phyloP scores from a whole-genome alignment of 2,888 invertebrate genomes.

The Platerodrilus igneus region DNA sequence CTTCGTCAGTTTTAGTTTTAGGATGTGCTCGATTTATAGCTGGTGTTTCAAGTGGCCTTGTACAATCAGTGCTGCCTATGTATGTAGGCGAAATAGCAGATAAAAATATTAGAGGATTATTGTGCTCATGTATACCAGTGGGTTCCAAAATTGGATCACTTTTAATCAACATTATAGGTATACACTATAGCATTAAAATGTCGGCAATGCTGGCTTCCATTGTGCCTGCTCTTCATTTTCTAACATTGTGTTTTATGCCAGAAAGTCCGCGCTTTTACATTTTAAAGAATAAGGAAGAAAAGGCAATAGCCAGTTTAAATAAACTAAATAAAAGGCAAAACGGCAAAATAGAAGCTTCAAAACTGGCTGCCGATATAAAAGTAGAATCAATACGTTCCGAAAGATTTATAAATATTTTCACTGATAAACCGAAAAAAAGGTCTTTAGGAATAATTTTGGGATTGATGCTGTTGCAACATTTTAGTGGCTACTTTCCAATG shows the following conservation, averaged over 20 bases:
- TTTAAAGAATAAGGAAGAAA: too few relatives aligned
- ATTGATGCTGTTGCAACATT: slow-evolving; percentile 57
- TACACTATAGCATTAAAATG: slow-evolving; percentile 51
- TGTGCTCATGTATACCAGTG: slow-evolving; percentile 57
- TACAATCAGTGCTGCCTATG: too few relatives aligned
- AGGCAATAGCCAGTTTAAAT: slow-evolving; percentile 52
- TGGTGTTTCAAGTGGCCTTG: too few relatives aligned
- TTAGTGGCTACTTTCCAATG: slow-evolving; percentile 58
- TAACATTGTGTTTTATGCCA: slow-evolving; percentile 56
- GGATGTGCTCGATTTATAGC: slow-evolving; percentile 49
- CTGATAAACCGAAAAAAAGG: slow-evolving; percentile 54
- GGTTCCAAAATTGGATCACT: slow-evolving; percentile 57
- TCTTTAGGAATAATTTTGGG: slow-evolving; percentile 58
- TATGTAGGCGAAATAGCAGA: too few relatives aligned
- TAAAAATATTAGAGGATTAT: too few relatives aligned
- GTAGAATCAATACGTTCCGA: slow-evolving; percentile 45
- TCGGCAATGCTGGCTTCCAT: slow-evolving; percentile 54
- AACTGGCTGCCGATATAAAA: slow-evolving; percentile 30
- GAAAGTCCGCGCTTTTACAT: too few relatives aligned
- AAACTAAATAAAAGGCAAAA: slow-evolving; percentile 52
- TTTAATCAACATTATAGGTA: slow-evolving; percentile 58
- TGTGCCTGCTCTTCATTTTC: slow-evolving; percentile 53
- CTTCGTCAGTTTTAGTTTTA: slow-evolving; percentile 52
- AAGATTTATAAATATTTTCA: slow-evolving; percentile 52
- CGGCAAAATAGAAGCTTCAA: slow-evolving; percentile 48